Percentiles rank a stretch among this genome's conserved stretches.
Evolutionary conservation across 2,113 vertebrate genomes (phyloP).

Genomic region (Oryzias celebensis): DNA sequence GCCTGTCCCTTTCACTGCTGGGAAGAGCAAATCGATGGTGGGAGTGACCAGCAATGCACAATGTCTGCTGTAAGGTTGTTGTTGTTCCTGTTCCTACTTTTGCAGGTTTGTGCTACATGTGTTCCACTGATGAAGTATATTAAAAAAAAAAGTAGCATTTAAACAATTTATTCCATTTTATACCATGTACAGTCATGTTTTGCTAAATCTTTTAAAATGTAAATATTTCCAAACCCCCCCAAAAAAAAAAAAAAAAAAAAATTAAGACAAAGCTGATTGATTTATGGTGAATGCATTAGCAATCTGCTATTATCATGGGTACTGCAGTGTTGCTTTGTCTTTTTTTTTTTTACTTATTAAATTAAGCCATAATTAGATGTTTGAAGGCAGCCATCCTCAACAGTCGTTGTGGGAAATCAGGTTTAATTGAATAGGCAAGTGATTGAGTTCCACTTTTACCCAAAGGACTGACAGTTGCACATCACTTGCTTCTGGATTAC

Average conservation of each 20-base stretch:
- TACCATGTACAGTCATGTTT: neutral
- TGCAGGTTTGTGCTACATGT: constrained; percentile 2
- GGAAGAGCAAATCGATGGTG: constrained; percentile 69
- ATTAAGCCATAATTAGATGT: constrained; percentile 56
- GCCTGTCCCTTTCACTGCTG: constrained; percentile 74
- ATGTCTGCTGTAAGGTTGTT: constrained; percentile 17
- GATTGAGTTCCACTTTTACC: constrained; percentile 30
- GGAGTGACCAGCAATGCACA: constrained; percentile 41
- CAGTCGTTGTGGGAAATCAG: constrained; percentile 55
- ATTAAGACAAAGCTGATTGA: constrained; percentile 1
- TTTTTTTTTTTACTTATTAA: constrained; percentile 40
- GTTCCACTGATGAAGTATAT: constrained; percentile 6
- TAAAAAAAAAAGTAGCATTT: neutral
- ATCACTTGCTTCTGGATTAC: constrained; percentile 49
- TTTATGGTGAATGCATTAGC: constrained; percentile 29
- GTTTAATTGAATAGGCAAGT: constrained; percentile 47
- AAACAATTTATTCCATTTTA: neutral
- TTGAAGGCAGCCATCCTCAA: constrained; percentile 50
- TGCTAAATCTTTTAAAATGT: constrained; percentile 10
- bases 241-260: constrained; percentile 11
- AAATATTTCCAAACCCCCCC: constrained; percentile 9
- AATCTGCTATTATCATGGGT: constrained; percentile 18
- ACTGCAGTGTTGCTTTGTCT: constrained; percentile 11
- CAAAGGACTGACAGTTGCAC: constrained; percentile 40
- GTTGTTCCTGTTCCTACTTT: neutral